Conservation (phyloP, 2,888 invertebrate genomes). For the Zaprionus lineosus region DNA sequence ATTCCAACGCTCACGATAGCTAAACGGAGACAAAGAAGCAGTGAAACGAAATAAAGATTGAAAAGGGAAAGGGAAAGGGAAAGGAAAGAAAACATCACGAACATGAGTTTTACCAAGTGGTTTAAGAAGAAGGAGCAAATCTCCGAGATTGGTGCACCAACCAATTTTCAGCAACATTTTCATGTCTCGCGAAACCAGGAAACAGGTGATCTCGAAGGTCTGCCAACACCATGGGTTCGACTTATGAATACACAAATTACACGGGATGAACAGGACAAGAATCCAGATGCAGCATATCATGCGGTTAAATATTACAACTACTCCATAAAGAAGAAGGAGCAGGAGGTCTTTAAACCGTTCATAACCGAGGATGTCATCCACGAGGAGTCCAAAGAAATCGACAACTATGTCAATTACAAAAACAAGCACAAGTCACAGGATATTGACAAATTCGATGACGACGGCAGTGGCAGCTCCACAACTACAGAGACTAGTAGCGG, state of each 20-base stretch:
- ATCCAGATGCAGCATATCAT: slow-evolving; percentile 94
- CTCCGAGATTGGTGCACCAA: slow-evolving; percentile 89
- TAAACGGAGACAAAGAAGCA: slow-evolving; percentile 8
- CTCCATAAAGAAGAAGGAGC: slow-evolving; percentile 91
- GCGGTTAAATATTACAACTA: slow-evolving; percentile 96
- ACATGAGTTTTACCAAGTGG: slow-evolving; percentile 81
- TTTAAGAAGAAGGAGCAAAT: slow-evolving; percentile 83
- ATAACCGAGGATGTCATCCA: slow-evolving; percentile 91
- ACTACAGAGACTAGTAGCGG: slow-evolving; percentile 69
- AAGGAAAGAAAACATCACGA: slow-evolving; percentile 38
- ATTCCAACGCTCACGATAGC: slow-evolving; percentile 39
- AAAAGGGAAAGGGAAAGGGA: slow-evolving; percentile 5
- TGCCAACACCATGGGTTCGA: slow-evolving; percentile 92
- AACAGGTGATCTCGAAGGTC: slow-evolving; percentile 92
- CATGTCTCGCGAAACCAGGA: slow-evolving; percentile 93
- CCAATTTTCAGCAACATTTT: slow-evolving; percentile 92
- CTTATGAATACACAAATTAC: slow-evolving; percentile 92
- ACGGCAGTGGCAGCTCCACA: slow-evolving; percentile 81
- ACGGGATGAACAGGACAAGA: slow-evolving; percentile 92
- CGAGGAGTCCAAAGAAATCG: slow-evolving; percentile 92
- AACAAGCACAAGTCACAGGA: slow-evolving; percentile 88
- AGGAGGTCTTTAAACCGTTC: slow-evolving; percentile 90
- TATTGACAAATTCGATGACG: slow-evolving; percentile 81
- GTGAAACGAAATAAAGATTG: slow-evolving; percentile 1
- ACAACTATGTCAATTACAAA: slow-evolving; percentile 89